Evolutionary conservation across 2,797 vertebrate genomes (phyloP), one percentile per base, ranked within the genome.

Genomic region (Notolepis coatsorum): DNA sequence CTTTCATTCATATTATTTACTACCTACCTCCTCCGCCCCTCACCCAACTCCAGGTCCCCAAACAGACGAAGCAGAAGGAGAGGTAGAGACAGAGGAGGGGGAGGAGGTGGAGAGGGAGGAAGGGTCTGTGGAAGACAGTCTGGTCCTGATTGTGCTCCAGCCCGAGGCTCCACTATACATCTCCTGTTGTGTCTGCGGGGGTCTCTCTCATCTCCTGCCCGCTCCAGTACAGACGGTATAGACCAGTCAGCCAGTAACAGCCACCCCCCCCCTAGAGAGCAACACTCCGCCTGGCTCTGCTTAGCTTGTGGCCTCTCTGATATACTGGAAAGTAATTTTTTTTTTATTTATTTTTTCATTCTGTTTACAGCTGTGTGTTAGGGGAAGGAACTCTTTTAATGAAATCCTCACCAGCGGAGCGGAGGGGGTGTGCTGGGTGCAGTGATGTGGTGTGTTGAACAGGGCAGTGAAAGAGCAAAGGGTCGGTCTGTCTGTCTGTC

Each of bases 1-100:
- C 27, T 50, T 50, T 20, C 1, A 30, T 50, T 30, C n/a, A n/a
- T 50, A 9, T 17, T 17, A 49, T 49, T 49, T 31, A 49, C 47
- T 18, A 30, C 47, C 25, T 28, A 5, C 15, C 13, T 17, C 15
- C 8, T 15, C 47, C 7, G 8, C n/a, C 10, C 25, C 20, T 12
- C 13, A 9, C 13, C 10, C 5, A n/a, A n/a, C n/a, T n/a, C n/a
- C n/a, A n/a, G 5, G 8, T 27, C 47, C 15, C 2, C 25, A 15
- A 48, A 48, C 25, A 28, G 25, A 30, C 20, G 31, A 49, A 31
- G 27, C 25, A 23, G 25, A 46, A 12, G n/a, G n/a, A n/a, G n/a
- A n/a, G n/a, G n/a, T n/a, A n/a, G n/a, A n/a, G n/a, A n/a, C n/a
- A n/a, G n/a, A n/a, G n/a, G n/a, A n/a, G n/a, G n/a, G n/a, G n/a